Evolutionary conservation across 2,797 vertebrate species (phyloP).

Genomic region (Aplochiton taeniatus): DNA sequence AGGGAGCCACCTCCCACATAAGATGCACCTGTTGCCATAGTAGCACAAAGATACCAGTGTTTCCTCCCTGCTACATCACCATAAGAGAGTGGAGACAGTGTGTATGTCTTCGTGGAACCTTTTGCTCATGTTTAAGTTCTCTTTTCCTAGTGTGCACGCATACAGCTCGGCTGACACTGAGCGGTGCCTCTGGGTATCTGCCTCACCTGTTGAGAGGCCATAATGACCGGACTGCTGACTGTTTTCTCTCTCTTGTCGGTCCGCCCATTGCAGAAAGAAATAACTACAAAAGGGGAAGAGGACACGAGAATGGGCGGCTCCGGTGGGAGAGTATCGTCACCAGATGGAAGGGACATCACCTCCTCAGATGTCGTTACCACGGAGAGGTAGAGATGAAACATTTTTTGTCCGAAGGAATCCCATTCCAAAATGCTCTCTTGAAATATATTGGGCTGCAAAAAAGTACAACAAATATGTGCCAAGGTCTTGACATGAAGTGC

Average conservation of each 20-base stretch:
- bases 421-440: neutral
- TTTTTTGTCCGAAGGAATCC: neutral
- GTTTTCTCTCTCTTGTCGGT: slow-evolving; percentile 86
- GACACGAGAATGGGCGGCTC: slow-evolving; percentile 41
- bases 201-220: slow-evolving; percentile 19
- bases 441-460: too few species aligned
- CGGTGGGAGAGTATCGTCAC: slow-evolving; percentile 36
- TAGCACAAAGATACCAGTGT: slow-evolving; percentile 73
- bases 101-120: slow-evolving; percentile 34
- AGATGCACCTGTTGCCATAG: slow-evolving; percentile 82
- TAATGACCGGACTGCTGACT: slow-evolving; percentile 89
- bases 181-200: neutral
- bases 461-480: too few species aligned
- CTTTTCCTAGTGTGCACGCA: too few species aligned
- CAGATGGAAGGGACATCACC: slow-evolving; percentile 55
- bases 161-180: too few species aligned
- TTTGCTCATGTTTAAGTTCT: neutral
- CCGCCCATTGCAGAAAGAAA: slow-evolving; percentile 69
- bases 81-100: slow-evolving; percentile 49
- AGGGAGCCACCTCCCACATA: slow-evolving; percentile 49
- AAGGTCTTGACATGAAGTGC: too few species aligned
- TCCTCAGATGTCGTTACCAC: slow-evolving; percentile 65
- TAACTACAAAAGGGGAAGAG: slow-evolving; percentile 42
- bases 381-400: slow-evolving; percentile 80
- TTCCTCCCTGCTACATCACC: slow-evolving; percentile 33